These are phyloP conservation scores for Muntiacus reevesi DNA, from an alignment of 2,113 vertebrate genomes.

Conservation along the genomic window DNA sequence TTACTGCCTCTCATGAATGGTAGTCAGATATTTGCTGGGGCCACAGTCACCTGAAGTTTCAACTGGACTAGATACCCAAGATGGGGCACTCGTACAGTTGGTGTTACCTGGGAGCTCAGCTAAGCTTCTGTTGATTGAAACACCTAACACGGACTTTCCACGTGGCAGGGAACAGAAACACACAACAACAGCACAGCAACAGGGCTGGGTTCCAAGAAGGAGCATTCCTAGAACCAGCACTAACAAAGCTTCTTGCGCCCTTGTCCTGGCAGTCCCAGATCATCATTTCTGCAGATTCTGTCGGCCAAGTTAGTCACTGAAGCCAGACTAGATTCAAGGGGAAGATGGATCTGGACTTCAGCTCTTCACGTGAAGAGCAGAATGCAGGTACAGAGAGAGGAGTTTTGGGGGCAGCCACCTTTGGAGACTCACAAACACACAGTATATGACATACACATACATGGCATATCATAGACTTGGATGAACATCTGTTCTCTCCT, in stretches of 20 bases:
- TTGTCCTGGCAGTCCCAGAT: neutral
- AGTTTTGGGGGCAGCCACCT: neutral
- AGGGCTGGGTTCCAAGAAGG: neutral
- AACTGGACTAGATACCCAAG: neutral
- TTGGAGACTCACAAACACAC: neutral
- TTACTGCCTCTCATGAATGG: neutral
- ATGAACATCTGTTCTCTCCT: neutral
- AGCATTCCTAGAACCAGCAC: neutral
- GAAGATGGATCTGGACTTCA: neutral
- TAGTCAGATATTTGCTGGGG: neutral
- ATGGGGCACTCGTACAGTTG: neutral
- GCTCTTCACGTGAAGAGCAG: neutral
- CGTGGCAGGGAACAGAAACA: neutral
- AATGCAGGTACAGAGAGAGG: neutral
- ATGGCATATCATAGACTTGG: too few species aligned
- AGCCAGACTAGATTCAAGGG: neutral
- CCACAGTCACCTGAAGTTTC: neutral
- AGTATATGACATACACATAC: neutral
- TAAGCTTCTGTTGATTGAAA: neutral
- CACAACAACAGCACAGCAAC: neutral
- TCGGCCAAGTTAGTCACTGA: neutral
- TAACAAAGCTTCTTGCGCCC: neutral
- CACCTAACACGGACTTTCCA: neutral
- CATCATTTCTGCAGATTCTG: neutral
- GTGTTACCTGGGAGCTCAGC: neutral